Conservation (phyloP, 1,140 invertebrate species). For the Camponotus pennsylvanicus region DNA sequence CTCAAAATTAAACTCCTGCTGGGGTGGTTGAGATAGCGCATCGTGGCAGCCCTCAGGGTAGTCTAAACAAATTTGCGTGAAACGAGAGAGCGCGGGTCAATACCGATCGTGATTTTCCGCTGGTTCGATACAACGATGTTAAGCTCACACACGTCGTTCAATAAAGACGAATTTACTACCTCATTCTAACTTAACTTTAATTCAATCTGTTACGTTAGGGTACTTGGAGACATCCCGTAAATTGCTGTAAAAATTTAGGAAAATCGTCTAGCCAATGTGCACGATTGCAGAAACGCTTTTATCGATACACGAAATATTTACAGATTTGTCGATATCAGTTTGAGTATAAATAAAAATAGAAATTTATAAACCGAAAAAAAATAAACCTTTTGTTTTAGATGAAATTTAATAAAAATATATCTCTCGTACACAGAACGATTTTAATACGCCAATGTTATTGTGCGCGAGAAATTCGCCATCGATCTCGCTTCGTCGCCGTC, state of each 20-base stretch:
- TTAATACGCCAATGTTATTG: background rate
- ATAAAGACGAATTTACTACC: constrained; percentile 36
- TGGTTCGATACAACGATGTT: constrained; percentile 16
- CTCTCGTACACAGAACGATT: background rate
- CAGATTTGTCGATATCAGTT: background rate
- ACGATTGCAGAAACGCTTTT: background rate
- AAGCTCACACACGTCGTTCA: constrained; percentile 23
- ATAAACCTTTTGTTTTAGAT: background rate
- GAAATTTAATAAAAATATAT: background rate
- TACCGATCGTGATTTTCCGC: constrained; percentile 68
- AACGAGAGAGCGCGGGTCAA: constrained; percentile 66
- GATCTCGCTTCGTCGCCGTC: constrained; percentile 20
- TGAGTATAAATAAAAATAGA: background rate
- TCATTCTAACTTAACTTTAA: background rate
- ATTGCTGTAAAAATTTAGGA: background rate
- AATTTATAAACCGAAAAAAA: background rate
- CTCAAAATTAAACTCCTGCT: constrained; percentile 77
- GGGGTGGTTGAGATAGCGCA: constrained; percentile 55
- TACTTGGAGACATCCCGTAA: background rate
- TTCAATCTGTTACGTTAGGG: background rate
- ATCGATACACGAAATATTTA: constrained; percentile 17
- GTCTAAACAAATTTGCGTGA: constrained; percentile 76
- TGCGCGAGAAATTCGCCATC: constrained; percentile 18
- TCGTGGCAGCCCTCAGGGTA: constrained; percentile 68
- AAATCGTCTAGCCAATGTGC: constrained; percentile 12